phyloP scores from a whole-genome alignment of 2,888 invertebrate genomes.

The Choreutis nemorana region DNA sequence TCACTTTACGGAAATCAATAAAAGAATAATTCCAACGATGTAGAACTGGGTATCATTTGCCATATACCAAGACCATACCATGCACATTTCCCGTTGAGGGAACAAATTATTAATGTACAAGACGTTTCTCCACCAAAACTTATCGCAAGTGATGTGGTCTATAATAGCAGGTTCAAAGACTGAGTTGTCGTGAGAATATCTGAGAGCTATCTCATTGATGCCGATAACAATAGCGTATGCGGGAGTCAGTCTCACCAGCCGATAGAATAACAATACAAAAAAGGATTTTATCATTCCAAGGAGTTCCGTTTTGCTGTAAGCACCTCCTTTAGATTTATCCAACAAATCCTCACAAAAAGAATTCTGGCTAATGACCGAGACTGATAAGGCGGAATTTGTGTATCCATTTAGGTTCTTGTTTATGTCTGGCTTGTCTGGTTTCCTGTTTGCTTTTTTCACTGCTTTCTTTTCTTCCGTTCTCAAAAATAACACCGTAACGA shows the following conservation, averaged over 20 bases:
- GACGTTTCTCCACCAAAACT: constrained; percentile 86
- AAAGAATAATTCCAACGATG: constrained; percentile 70
- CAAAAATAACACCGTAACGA: constrained; percentile 77
- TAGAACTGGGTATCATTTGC: constrained; percentile 84
- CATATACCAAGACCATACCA: constrained; percentile 87
- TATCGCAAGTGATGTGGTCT: constrained; percentile 76
- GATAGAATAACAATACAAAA: constrained; percentile 50
- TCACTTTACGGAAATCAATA: constrained; percentile 75
- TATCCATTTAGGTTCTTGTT: constrained; percentile 56
- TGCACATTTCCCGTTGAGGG: constrained; percentile 78
- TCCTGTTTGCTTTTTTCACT: constrained; percentile 21
- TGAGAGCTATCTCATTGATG: constrained; percentile 74
- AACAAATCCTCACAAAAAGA: constrained; percentile 51
- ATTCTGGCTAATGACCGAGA: constrained; percentile 52
- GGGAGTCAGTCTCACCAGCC: constrained; percentile 79
- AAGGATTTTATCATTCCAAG: constrained; percentile 51
- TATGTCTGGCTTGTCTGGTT: constrained; percentile 31
- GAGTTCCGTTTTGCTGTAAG: constrained; percentile 38
- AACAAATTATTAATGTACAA: constrained; percentile 84
- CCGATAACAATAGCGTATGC: constrained; percentile 83
- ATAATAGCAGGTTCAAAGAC: constrained; percentile 77
- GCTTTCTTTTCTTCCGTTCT: constrained; percentile 67
- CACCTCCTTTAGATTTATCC: constrained; percentile 35
- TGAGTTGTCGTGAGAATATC: constrained; percentile 75
- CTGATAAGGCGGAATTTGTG: constrained; percentile 44